Evolutionary conservation across 2,797 vertebrate species (phyloP).

Genomic region (Spondyliosoma cantharus): DNA sequence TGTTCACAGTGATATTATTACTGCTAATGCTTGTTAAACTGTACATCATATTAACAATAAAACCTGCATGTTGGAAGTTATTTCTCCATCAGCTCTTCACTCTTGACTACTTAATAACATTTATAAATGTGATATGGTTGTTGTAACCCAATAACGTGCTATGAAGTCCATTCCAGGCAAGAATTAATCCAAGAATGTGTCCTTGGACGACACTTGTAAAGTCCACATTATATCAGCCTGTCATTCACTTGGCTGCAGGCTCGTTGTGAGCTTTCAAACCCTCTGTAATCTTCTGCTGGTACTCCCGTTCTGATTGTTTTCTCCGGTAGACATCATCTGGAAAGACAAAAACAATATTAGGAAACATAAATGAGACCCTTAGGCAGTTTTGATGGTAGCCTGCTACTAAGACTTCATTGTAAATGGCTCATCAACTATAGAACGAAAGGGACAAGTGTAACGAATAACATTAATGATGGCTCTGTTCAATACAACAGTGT

Average conservation of each 20-base stretch:
- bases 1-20: constrained; percentile 21
- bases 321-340: constrained; percentile 98
- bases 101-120: constrained; percentile 7
- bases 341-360: constrained; percentile 19
- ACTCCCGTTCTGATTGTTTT: constrained; percentile 90
- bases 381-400: neutral
- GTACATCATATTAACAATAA: constrained; percentile 60
- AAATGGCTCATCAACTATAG: neutral
- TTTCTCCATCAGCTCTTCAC: constrained; percentile 33
- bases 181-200: constrained; percentile 43
- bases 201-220: constrained; percentile 16
- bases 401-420: neutral
- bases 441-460: too few species aligned
- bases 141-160: neutral
- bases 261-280: constrained; percentile 68
- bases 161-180: constrained; percentile 7
- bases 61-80: constrained; percentile 61
- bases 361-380: constrained; percentile 18
- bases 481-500: neutral
- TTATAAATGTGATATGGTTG: constrained; percentile 1
- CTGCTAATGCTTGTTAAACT: constrained; percentile 29
- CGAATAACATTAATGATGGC: neutral
- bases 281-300: constrained; percentile 84
- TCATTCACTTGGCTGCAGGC: constrained; percentile 77
- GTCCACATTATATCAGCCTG: constrained; percentile 28